phyloP scores from a whole-genome alignment of 2,888 invertebrate genomes.

The Drosophila subquinaria region DNA sequence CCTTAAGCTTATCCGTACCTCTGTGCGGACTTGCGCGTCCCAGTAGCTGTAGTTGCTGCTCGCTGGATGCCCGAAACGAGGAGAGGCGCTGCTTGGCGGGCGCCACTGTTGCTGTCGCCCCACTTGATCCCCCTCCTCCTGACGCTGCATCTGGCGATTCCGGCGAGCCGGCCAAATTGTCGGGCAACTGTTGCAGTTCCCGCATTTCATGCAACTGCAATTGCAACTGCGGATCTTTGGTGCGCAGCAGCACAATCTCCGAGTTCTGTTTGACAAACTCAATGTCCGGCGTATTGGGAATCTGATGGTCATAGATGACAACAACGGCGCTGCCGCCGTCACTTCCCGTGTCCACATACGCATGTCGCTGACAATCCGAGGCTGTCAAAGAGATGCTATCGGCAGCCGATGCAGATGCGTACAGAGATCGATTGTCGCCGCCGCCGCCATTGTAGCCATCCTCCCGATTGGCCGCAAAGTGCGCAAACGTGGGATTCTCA shows the following conservation, averaged over 20 bases:
- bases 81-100: conserved; percentile 85
- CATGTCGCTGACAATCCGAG: conserved; percentile 69
- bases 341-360: conserved; percentile 75
- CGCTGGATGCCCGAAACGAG: conserved; percentile 84
- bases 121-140: not conserved
- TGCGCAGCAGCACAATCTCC: conserved; percentile 85
- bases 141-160: conserved; percentile 60
- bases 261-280: conserved; percentile 85
- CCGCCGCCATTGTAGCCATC: conserved; percentile 44
- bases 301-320: conserved; percentile 85
- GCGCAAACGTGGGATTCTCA: conserved; percentile 85
- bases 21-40: conserved; percentile 75
- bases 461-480: conserved; percentile 77
- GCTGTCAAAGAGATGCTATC: conserved; percentile 71
- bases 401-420: conserved; percentile 54
- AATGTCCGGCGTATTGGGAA: conserved; percentile 83
- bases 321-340: conserved; percentile 82
- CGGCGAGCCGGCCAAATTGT: conserved; percentile 66
- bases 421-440: conserved; percentile 41
- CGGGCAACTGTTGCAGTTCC: conserved; percentile 80
- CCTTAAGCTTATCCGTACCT: conserved; percentile 77
- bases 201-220: conserved; percentile 78
- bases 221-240: conserved; percentile 82
- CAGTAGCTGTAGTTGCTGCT: conserved; percentile 83
- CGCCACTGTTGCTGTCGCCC: conserved; percentile 80